Evolutionary conservation across 92 coral and sea anemone species (phyloP), one percentile per base, ranked within the genome.

Genomic region (Zoanthus gigantus): DNA sequence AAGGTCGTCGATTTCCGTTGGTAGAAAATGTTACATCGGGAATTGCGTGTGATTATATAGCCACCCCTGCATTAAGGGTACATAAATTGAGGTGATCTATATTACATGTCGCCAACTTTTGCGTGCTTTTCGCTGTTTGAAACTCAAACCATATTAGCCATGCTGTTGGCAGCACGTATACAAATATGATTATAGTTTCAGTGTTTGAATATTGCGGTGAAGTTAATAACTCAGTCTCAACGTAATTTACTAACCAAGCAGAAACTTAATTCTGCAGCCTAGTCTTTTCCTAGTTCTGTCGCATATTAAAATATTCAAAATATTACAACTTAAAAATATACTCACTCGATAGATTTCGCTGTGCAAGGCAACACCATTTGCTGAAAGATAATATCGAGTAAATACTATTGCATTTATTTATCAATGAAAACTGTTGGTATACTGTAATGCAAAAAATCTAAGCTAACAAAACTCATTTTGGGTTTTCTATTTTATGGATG

Each of bases 231-330:
- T 63, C 30, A 9, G 30, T 63, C 31, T 63, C 17, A 3, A 31
- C 8, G 23, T 1, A 10, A 31, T 54, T 54, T 54, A 77, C 28
- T 7, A 1, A 29, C 12, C 45, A 4, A 6, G 17, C 0, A 63
- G 69, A 17, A 23, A 81, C 85, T n/a, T 30, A 53, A 18, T 79
- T 81, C 30, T 81, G 75, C 47, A 46, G 45, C 30, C 56, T 50
- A 50, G 61, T 79, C 47, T 60, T 31, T 37, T 37, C 4, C 4
- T 37, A 37, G 16, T 50, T 18, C 28, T 13, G 66, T 60, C 23
- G 6, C 15, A 6, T 60, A 15, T 60, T 60, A 60, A 17, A 5
- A 14, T 16, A 34, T 77, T 29, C 32, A 17, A 46, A 32, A 71
- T 47, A 66, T 54, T 57, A 9, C 45, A 46, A 46, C 47, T 28